Percentiles rank a stretch among this genome's conserved stretches.
Evolutionary conservation across 2,888 invertebrate genomes (phyloP).

Genomic region (Hemaris fuciformis): DNA sequence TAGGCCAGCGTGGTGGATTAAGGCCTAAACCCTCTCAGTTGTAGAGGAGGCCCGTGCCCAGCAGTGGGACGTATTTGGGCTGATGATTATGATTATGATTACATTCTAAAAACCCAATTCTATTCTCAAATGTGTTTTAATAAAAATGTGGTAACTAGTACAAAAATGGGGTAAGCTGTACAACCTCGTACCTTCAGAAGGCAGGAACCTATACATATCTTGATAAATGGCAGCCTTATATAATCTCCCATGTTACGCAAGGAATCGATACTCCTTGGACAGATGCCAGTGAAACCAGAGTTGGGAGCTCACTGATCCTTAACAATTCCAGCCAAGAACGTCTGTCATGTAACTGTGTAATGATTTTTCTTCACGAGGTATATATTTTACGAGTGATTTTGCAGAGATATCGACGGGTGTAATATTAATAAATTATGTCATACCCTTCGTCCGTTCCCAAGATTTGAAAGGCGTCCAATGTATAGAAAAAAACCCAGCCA

Average conservation of each 20-base stretch:
- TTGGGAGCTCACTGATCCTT: conserved; percentile 12
- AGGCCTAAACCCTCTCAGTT: too few species aligned
- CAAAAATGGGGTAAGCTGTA: background rate
- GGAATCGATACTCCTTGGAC: conserved; percentile 42
- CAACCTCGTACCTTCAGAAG: background rate
- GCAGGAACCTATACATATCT: background rate
- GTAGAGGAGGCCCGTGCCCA: too few species aligned
- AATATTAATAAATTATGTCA: background rate
- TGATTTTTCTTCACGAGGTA: background rate
- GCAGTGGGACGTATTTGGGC: too few species aligned
- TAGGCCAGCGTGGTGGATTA: too few species aligned
- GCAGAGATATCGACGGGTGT: background rate
- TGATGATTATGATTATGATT: too few species aligned
- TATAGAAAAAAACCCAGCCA: too few species aligned
- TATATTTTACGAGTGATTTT: background rate
- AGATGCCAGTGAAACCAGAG: conserved; percentile 29
- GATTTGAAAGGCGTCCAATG: background rate
- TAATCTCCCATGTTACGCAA: conserved; percentile 31
- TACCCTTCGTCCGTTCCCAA: background rate
- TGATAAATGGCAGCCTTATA: conserved; percentile 22
- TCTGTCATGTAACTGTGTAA: conserved; percentile 1
- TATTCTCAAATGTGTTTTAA: background rate
- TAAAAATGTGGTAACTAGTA: background rate
- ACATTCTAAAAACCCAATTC: background rate
- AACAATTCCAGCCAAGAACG: background rate